phyloP scores from a whole-genome alignment of 2,888 invertebrate species.

The Tetranychus piercei region DNA sequence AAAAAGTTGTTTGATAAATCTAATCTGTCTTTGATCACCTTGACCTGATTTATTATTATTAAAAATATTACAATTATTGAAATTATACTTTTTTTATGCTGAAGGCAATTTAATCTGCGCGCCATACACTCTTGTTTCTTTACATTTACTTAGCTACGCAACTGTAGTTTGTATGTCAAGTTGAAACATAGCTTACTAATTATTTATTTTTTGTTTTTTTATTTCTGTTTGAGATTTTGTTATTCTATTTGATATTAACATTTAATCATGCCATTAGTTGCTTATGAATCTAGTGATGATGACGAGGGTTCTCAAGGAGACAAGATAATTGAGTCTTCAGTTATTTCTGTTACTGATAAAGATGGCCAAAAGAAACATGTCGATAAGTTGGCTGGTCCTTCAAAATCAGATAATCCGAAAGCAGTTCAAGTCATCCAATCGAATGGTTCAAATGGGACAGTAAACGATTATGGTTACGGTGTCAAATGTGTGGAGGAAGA shows the following conservation, averaged over 20 bases:
- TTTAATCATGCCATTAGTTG: conserved; percentile 17
- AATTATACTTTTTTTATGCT: not conserved
- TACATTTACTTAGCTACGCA: not conserved
- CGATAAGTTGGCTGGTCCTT: no score
- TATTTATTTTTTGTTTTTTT: not conserved
- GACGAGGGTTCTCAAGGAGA: conserved; percentile 1
- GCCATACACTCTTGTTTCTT: not conserved
- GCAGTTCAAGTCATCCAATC: no score
- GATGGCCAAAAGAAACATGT: not conserved
- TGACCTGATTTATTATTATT: not conserved
- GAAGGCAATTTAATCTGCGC: not conserved
- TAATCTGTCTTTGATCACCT: not conserved
- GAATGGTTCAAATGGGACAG: not conserved
- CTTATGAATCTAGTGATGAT: conserved; percentile 21
- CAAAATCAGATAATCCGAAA: no score
- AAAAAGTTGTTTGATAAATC: no score
- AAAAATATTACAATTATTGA: no score
- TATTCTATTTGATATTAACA: not conserved
- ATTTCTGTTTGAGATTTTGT: not conserved
- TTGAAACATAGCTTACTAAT: not conserved
- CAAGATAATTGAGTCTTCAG: not conserved
- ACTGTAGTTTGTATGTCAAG: not conserved
- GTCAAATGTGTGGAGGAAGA: not conserved
- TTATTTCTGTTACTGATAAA: not conserved
- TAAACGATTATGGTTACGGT: not conserved